Evolutionary conservation across 2,113 vertebrate species (phyloP).

Genomic region (Opisthocomus hoazin): DNA sequence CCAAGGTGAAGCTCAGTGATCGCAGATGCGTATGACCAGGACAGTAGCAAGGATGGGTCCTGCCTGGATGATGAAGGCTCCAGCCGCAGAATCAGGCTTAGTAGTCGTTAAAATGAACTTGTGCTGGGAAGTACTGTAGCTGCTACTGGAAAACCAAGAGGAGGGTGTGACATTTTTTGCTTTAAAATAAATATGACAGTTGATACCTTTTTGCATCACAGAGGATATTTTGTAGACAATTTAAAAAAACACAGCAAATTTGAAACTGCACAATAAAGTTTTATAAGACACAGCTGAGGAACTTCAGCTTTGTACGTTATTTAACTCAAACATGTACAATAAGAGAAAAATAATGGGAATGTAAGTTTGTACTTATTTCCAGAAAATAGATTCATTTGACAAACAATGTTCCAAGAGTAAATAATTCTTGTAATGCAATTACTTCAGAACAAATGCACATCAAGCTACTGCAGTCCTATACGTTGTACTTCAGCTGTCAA

Average conservation of each 20-base stretch:
- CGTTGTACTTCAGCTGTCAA: conserved; percentile 19
- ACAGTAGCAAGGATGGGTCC: not conserved
- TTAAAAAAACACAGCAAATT: not conserved
- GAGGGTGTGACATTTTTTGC: not conserved
- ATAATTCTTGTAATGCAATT: conserved; percentile 51
- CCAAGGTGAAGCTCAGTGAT: not conserved
- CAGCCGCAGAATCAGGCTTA: not conserved
- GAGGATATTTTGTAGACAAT: not conserved
- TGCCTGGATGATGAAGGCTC: not conserved
- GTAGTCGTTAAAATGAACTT: not conserved
- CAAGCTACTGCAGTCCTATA: conserved; percentile 32
- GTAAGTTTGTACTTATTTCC: conserved; percentile 65
- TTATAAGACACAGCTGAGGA: conserved; percentile 27
- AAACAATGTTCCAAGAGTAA: conserved; percentile 23
- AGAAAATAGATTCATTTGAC: conserved; percentile 62
- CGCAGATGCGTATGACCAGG: not conserved
- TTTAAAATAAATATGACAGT: not conserved
- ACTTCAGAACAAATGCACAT: conserved; percentile 57
- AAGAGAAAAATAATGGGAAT: conserved; percentile 65
- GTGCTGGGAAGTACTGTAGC: not conserved
- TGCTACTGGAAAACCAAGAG: not conserved
- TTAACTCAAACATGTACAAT: conserved; percentile 66
- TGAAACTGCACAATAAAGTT: conserved; percentile 29
- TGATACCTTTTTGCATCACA: not conserved
- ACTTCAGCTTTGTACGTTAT: conserved; percentile 59